Base-by-base conservation (phyloP, 1,140 invertebrate genomes). In the Orussus abietinus region DNA sequence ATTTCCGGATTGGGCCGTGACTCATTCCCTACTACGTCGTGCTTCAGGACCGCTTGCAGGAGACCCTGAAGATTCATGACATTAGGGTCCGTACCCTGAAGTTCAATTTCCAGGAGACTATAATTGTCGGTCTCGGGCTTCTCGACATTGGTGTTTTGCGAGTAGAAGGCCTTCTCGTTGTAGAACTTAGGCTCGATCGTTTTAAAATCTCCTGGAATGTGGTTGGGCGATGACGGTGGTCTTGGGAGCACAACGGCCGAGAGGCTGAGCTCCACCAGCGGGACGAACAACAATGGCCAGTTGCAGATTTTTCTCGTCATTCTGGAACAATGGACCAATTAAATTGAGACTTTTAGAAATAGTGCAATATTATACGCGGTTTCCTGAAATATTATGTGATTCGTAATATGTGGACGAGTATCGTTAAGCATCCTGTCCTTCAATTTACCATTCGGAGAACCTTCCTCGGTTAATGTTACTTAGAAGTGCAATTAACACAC, bases 211-310 rank as follows among this genome's bases (percentile, higher is more conserved):
- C 5, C 36, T 28, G 42, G 57, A n/a, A 70, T 64, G 18, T 61
- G 53, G 37, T 70, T 70, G 0, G 57, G 59, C 20, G 61, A 61
- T 0, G 65, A 65, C 1, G 70, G 70, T 34, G 70, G 70, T 36
- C 71, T 59, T 7, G 66, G 68, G 10, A 72, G 52, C 13, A 72
- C 71, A 51, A 72, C 61, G 2, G 66, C 62, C n/a, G 61, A 53
- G 10, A 47, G 40, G 14, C 53, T 50, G 21, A 57, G 38, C 21
- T 57, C 51, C 10, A 60, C 18, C 11, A 63, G 42, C 21, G 59
- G 42, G 28, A 61, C 35, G 30, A 65, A 40, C 44, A 62, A 11
- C 21, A 45, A 40, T 26, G 43, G 42, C 28, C 45, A 46, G 19
- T 37, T 30, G 28, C 39, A 53, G 18, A 47, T 52, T 21, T 42